Evolutionary conservation across 2,113 vertebrate genomes (phyloP).

Genomic region (Phaetusa simplex): DNA sequence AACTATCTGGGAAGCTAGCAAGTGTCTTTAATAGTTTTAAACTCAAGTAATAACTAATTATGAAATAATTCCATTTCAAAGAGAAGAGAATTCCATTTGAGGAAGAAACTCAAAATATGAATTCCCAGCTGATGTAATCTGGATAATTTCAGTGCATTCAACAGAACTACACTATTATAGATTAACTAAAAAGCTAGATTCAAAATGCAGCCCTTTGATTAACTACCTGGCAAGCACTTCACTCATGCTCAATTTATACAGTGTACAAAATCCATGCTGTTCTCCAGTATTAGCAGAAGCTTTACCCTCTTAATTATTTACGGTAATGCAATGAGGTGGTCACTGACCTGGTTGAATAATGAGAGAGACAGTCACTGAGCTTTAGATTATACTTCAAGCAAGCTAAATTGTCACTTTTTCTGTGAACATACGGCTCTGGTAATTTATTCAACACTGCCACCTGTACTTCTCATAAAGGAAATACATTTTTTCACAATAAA

Average conservation of each 20-base stretch:
- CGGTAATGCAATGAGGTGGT: conserved; percentile 1
- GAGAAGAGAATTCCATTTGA: neutral
- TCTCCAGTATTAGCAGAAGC: neutral
- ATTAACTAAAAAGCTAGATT: neutral
- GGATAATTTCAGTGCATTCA: neutral
- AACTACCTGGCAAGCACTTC: neutral
- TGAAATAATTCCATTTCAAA: neutral
- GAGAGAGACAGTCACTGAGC: neutral
- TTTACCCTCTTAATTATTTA: conserved; percentile 40
- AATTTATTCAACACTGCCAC: conserved; percentile 62
- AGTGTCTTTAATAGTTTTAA: neutral
- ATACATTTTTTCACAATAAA: neutral
- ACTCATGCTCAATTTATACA: neutral
- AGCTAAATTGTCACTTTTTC: neutral
- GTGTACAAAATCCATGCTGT: neutral
- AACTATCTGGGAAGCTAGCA: neutral
- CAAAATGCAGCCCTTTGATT: neutral
- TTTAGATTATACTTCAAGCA: neutral
- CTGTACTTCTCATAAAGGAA: conserved; percentile 15
- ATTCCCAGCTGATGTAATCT: neutral
- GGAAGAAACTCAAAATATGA: neutral
- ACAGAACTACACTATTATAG: neutral
- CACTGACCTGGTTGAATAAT: conserved; percentile 1
- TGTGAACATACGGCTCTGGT: neutral
- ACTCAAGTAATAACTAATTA: neutral